phyloP scores from a whole-genome alignment of 1,140 invertebrate species.

The Drosophila ironensis region DNA sequence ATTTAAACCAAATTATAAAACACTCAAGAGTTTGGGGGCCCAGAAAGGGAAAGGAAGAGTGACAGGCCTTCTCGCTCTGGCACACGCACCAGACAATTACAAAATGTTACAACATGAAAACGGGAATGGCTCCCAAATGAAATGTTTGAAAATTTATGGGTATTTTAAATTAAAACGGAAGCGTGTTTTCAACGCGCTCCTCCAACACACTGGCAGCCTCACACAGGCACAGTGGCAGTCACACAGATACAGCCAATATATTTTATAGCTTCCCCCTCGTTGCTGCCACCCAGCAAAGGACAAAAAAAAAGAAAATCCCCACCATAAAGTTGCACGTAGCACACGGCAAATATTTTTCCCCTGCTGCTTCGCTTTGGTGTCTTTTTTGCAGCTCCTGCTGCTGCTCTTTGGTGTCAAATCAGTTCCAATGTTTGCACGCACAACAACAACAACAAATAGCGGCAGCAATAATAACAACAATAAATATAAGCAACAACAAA shows the following conservation, averaged over 20 bases:
- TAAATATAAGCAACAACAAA: constrained; percentile 27
- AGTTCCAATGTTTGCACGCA: constrained; percentile 75
- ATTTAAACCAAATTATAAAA: constrained; percentile 68
- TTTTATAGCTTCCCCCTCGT: constrained; percentile 62
- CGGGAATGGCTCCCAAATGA: constrained; percentile 81
- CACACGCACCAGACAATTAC: constrained; percentile 63
- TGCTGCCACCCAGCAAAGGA: no score
- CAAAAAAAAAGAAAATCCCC: constrained; percentile 14
- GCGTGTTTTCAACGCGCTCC: constrained; percentile 75
- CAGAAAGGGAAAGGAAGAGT: background rate
- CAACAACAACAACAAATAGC: constrained; percentile 31
- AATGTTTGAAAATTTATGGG: constrained; percentile 81
- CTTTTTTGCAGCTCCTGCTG: constrained; percentile 4
- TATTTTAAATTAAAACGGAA: constrained; percentile 82
- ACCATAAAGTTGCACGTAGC: constrained; percentile 71
- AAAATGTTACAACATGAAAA: constrained; percentile 78
- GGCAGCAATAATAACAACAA: constrained; percentile 16
- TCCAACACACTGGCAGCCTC: constrained; percentile 16
- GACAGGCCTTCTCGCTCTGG: constrained; percentile 22
- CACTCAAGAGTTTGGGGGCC: constrained; percentile 23
- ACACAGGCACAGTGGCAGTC: constrained; percentile 12
- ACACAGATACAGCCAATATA: constrained; percentile 70
- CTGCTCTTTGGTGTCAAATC: constrained; percentile 66
- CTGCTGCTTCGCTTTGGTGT: background rate
- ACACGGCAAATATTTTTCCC: constrained; percentile 56